A percentile compares a stretch with the other conserved stretches of the same genome.
phyloP scores from a whole-genome alignment of 2,797 vertebrate species.

The Trematomus bernacchii region DNA sequence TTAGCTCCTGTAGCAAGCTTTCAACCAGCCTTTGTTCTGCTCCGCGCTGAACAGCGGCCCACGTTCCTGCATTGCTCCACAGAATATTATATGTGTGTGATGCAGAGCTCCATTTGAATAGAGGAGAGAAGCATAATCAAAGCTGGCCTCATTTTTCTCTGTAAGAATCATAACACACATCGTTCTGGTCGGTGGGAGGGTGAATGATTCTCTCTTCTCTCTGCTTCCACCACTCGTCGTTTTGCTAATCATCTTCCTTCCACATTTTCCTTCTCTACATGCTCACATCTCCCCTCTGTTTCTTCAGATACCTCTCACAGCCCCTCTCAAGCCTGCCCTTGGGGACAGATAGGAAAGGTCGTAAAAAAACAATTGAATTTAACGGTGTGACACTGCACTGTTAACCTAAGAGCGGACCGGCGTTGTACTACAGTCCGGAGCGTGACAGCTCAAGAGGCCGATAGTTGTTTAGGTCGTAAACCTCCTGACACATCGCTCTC shows the following conservation, averaged over 20 bases:
- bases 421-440: constrained; percentile 35
- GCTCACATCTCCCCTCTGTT: constrained; percentile 28
- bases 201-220: constrained; percentile 49
- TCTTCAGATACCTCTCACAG: constrained; percentile 39
- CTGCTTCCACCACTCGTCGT: constrained; percentile 24
- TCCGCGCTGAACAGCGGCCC: constrained; percentile 36
- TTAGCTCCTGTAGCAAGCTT: constrained; percentile 75
- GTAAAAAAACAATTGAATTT: constrained; percentile 78
- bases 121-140: constrained; percentile 68
- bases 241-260: constrained; percentile 19
- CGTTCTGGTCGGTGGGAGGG: constrained; percentile 32
- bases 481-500: constrained; percentile 55
- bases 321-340: constrained; percentile 58
- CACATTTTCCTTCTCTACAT: constrained; percentile 24
- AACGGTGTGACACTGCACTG: constrained; percentile 66
- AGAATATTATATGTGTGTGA: constrained; percentile 64
- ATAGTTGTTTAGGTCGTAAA: constrained; percentile 72
- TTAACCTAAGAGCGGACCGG: constrained; percentile 70
- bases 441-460: constrained; percentile 64
- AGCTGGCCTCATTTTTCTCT: constrained; percentile 75
- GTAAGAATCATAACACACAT: constrained; percentile 61
- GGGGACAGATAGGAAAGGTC: constrained; percentile 64
- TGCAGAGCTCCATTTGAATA: constrained; percentile 68
- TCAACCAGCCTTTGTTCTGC: constrained; percentile 69
- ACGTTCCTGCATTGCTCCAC: constrained; percentile 56